Percentiles rank a stretch among this genome's conserved stretches.
Conservation (phyloP, 2,113 vertebrate genomes). For the Bubo blakistoni region DNA sequence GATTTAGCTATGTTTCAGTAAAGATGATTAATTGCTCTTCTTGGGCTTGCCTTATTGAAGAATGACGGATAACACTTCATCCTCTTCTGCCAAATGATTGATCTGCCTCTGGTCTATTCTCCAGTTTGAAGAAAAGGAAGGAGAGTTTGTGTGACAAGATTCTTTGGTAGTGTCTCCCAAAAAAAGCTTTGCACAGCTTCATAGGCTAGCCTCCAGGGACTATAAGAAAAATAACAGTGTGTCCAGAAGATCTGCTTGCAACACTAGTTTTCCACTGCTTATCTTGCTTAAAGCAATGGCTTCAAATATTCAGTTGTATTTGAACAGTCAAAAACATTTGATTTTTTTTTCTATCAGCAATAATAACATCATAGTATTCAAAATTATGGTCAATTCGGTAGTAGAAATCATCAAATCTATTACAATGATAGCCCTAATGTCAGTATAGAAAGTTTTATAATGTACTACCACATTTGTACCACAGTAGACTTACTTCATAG, state of each 20-base stretch:
- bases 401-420: not conserved
- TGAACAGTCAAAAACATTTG: not conserved
- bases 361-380: not conserved
- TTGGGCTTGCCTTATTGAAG: not conserved
- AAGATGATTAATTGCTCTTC: not conserved
- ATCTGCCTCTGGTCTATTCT: not conserved
- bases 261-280: not conserved
- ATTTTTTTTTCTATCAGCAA: not conserved
- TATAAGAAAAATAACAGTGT: not conserved
- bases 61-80: not conserved
- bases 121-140: not conserved
- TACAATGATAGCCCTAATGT: not conserved
- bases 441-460: not conserved
- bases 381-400: not conserved
- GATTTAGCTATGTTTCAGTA: not conserved
- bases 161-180: not conserved
- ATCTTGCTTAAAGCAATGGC: not conserved
- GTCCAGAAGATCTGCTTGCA: not conserved
- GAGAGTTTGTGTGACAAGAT: not conserved
- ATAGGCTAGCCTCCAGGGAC: not conserved
- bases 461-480: not conserved
- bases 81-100: not conserved
- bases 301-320: not conserved
- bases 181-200: not conserved
- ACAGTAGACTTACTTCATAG: not conserved